Evolutionary conservation across 2,888 invertebrate genomes (phyloP), one percentile per base, ranked within the genome.

Genomic region (Xestia xanthographa): DNA sequence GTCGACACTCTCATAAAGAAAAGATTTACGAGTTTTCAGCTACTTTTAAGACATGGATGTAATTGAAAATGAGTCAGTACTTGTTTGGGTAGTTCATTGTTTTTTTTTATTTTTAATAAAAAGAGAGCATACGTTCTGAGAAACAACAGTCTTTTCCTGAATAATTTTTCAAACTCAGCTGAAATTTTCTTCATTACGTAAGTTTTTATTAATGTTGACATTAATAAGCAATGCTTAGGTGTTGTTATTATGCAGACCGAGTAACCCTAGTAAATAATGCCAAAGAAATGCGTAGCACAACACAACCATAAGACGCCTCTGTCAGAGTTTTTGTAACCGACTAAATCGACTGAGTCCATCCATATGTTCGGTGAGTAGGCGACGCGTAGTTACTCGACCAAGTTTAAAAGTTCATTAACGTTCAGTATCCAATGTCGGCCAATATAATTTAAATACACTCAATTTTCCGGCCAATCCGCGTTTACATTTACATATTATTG

Each of bases 371-470:
- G 65, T 26, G 72, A 65, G 88, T 88, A 82, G 66, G 67, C 29
- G 70, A 56, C 70, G 78, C 74, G 80, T 76, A 83, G 83, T 82
- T 67, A 77, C 75, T 78, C 83, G 87, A 83, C 87, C 88, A 90
- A 91, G 90, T 92, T 91, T 90, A 89, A 90, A 91, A 91, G 91
- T 91, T 91, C 91, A 91, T 90, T 91, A 92, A 53, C 90, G 91
- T 92, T 88, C 89, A 89, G 85, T 89, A 90, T 84, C 84, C 91
- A 91, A 91, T 91, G 90, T 86, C 89, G 88, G 84, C 78, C 81
- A 79, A 83, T 79, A 80, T 82, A 62, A 86, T 85, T 87, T 85
- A 75, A 85, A 87, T 82, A 84, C 68, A 65, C 83, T 78, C 65
- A 85, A 88, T 88, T 90, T 90, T 90, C 90, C 90, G 88, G 83